phyloP scores from a whole-genome alignment of 2,888 invertebrate species.

The Tiliacea citrago region DNA sequence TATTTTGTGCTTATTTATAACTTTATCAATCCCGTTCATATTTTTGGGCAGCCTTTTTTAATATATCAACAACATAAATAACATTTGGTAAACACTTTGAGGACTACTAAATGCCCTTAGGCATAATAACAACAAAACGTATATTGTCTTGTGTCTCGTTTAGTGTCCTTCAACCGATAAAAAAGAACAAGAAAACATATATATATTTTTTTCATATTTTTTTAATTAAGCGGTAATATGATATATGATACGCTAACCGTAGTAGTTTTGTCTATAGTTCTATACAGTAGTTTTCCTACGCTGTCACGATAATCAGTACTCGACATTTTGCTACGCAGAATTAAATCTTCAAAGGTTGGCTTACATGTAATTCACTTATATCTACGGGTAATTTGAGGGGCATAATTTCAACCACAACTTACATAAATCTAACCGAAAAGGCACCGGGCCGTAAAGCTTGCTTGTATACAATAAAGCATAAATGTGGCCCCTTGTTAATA shows the following conservation, averaged over 20 bases:
- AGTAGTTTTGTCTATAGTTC: background rate
- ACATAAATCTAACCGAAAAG: conserved; percentile 25
- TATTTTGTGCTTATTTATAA: conserved; percentile 15
- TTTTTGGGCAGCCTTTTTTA: conserved; percentile 5
- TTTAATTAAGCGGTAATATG: background rate
- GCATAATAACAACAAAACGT: no score
- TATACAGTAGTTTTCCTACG: background rate
- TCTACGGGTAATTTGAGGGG: background rate
- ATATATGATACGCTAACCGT: background rate
- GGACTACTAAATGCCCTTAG: no score
- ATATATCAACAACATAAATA: conserved; percentile 7
- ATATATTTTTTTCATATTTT: background rate
- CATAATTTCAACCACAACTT: conserved; percentile 1
- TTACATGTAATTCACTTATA: conserved; percentile 3
- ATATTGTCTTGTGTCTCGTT: no score
- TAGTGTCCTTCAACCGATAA: background rate
- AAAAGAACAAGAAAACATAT: background rate
- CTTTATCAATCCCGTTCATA: conserved; percentile 17
- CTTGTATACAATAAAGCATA: conserved; percentile 35
- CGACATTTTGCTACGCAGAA: conserved; percentile 1
- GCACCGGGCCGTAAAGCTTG: conserved; percentile 32
- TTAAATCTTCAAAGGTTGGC: background rate
- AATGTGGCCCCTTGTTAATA: conserved; percentile 54
- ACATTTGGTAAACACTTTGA: background rate
- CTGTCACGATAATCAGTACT: conserved; percentile 12